Conservation (phyloP, 2,113 vertebrate species). For the Lates calcarifer region DNA sequence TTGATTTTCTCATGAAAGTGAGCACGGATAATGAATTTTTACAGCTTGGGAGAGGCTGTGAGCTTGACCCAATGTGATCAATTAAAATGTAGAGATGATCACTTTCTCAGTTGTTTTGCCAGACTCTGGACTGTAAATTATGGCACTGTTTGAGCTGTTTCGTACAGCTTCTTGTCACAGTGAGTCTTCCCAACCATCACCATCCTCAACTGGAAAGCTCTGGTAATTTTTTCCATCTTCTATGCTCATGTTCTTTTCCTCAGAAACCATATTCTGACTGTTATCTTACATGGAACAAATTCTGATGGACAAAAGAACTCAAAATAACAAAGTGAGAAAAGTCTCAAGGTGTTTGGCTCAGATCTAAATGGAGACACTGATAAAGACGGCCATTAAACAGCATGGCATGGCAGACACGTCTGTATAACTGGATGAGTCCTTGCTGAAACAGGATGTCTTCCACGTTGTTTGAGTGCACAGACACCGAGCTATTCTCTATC, state of each 20-base stretch:
- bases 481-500: conserved; percentile 20
- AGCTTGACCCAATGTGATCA: conserved; percentile 22
- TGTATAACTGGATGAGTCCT: conserved; percentile 1
- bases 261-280: neutral
- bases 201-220: neutral
- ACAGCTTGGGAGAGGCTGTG: conserved; percentile 20
- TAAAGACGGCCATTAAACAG: conserved; percentile 24
- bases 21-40: conserved; percentile 21
- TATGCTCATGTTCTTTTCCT: neutral
- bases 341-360: conserved; percentile 3
- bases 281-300: neutral
- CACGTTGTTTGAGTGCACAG: conserved; percentile 8
- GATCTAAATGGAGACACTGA: conserved; percentile 24
- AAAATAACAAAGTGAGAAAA: neutral
- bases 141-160: neutral
- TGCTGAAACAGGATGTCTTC: conserved; percentile 29
- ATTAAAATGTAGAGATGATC: conserved; percentile 52
- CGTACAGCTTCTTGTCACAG: neutral
- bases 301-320: neutral
- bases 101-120: conserved; percentile 1
- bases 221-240: neutral
- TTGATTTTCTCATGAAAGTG: conserved; percentile 17
- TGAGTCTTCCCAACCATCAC: neutral
- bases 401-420: neutral
- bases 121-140: neutral